A percentile compares a stretch with the other conserved stretches of the same genome.
Evolutionary conservation across 2,888 invertebrate genomes (phyloP).

Genomic region (Eugnorisma glareosa): DNA sequence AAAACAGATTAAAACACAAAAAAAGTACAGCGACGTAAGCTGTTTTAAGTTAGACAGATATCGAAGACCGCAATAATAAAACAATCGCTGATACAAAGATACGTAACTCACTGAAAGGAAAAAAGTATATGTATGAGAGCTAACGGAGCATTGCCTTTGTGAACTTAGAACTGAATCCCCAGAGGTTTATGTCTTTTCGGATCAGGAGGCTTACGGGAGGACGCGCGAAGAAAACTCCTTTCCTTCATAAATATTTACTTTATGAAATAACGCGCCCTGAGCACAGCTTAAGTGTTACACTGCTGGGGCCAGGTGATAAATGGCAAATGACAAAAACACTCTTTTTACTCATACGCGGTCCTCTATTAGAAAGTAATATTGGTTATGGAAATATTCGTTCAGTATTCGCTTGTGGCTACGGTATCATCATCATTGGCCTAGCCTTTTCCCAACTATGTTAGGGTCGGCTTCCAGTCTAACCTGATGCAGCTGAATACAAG

Average conservation of each 20-base stretch:
- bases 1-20: constrained; percentile 12
- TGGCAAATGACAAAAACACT: constrained; percentile 79
- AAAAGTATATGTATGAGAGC: constrained; percentile 74
- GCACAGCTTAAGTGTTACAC: constrained; percentile 84
- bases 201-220: constrained; percentile 87
- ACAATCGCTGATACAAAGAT: constrained; percentile 67
- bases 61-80: constrained; percentile 55
- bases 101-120: constrained; percentile 70
- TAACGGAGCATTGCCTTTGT: constrained; percentile 83
- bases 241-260: constrained; percentile 90
- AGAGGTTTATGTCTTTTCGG: constrained; percentile 89
- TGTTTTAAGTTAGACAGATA: constrained; percentile 31
- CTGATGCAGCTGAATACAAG: no score
- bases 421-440: no score
- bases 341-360: constrained; percentile 36
- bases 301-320: constrained; percentile 86
- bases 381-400: constrained; percentile 22
- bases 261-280: constrained; percentile 88
- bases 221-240: constrained; percentile 85
- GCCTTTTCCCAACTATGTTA: no score
- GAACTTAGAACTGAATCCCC: constrained; percentile 88
- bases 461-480: no score
- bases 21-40: neutral
- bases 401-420: neutral
- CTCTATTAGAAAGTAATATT: constrained; percentile 58